Base-by-base conservation (phyloP, 2,888 invertebrate species). In the Digitonthophagus gazella region DNA sequence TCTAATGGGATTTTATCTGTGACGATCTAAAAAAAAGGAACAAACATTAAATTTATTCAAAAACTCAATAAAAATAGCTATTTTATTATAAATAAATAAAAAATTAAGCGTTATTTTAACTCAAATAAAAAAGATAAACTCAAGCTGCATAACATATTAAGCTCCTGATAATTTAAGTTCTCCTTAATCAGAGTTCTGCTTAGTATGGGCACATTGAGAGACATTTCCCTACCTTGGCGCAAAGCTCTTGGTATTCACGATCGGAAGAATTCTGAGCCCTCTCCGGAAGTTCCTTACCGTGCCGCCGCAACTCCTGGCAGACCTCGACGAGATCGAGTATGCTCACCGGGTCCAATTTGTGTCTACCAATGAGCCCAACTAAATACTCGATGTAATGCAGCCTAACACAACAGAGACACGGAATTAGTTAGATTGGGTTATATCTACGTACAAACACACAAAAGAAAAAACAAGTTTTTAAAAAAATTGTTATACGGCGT, bases 311-410 rank as follows among this genome's bases (percentile, higher is more conserved):
- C 83, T 96, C 94, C 78, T 95, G 94, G 77, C 91, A 90, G 79
- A 96, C 90, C 81, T 96, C 96, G 77, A 90, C 89, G 82, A 93
- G 87, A 82, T 92, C 92, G 88, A 97, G 91, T 80, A 97, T 93
- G 75, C 90, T 89, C 79, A 96, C 88, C 3, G 97, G 97, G 85
- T 98, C 97, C 83, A 97, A 87, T 79, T 88, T 87, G 81, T 91
- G 87, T 83, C 89, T 88, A 83, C 92, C 92, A 84, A 97, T 93
- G 83, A 92, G 88, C 78, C 88, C 90, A 81, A 96, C 95, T 87
- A 98, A 89, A 86, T 97, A 96, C 87, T 97, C 97, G 83, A 96
- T 91, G 88, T 96, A 97, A 88, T 97, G 97, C 81, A 89, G 86
- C 88, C 97, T 97, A 87, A 76, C 72, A 70, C 61, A 66, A 72